Evolutionary conservation across 2,888 invertebrate genomes (phyloP).

Genomic region (Limnephilus marmoratus): DNA sequence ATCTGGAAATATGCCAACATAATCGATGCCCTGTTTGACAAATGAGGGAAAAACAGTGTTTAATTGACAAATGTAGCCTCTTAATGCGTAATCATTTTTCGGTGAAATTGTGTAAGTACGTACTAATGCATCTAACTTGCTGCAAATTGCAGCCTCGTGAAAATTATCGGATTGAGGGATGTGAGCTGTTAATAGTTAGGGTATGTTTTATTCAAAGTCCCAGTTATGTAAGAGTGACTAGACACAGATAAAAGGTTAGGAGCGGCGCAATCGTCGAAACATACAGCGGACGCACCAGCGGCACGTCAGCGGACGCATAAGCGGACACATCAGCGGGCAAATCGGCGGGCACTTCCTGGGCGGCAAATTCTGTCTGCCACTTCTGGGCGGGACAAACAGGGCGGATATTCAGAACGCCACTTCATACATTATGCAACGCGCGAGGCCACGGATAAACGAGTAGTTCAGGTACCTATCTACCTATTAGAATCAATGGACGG

Average conservation of each 20-base stretch:
- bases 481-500: background rate
- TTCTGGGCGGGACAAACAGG: background rate
- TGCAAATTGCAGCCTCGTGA: too few relatives aligned
- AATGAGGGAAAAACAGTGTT: too few relatives aligned
- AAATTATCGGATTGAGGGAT: background rate
- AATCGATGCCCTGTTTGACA: too few relatives aligned
- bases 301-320: background rate
- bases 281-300: background rate
- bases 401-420: background rate
- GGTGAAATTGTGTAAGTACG: too few relatives aligned
- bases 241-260: background rate
- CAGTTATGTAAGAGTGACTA: background rate
- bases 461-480: background rate
- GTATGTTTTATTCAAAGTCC: background rate
- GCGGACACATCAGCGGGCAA: background rate
- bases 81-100: too few relatives aligned
- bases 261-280: background rate
- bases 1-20: too few relatives aligned
- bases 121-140: too few relatives aligned
- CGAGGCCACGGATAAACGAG: background rate
- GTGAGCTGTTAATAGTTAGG: background rate
- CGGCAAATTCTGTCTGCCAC: background rate
- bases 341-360: background rate
- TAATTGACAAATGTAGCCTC: too few relatives aligned
- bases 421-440: conserved; percentile 12